Percentiles rank a stretch among this genome's conserved stretches.
These are phyloP conservation scores for Oncorhynchus tshawytscha DNA, from an alignment of 2,113 vertebrate genomes.

Conservation along the genomic window DNA sequence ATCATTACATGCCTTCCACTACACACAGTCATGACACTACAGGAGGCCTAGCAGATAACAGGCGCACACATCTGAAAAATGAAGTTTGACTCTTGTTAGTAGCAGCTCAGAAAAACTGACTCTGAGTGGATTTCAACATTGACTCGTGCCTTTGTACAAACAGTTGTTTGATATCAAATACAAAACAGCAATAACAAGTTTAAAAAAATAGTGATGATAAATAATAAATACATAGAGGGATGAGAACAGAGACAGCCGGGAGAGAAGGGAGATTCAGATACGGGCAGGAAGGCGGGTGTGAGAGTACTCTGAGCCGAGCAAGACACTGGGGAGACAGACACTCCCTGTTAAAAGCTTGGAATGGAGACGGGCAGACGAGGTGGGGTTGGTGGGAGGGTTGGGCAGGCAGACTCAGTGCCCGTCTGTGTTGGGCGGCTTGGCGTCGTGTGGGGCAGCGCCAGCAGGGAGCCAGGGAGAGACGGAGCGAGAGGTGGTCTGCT, in stretches of 20 bases:
- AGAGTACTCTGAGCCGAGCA: too few species aligned
- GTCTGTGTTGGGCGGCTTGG: constrained; percentile 84
- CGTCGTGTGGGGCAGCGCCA: constrained; percentile 79
- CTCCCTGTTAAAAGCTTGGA: too few species aligned
- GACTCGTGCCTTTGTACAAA: constrained; percentile 67
- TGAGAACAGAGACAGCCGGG: neutral
- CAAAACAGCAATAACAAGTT: constrained; percentile 85
- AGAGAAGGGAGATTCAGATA: too few species aligned
- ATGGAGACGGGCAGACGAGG: too few species aligned
- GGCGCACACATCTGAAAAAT: constrained; percentile 23
- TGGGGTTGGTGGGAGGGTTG: neutral
- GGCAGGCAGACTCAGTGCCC: constrained; percentile 77
- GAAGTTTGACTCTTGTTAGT: constrained; percentile 10
- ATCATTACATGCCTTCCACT: neutral
- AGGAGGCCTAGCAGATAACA: neutral
- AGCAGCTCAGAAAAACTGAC: constrained; percentile 28
- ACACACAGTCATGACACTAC: neutral
- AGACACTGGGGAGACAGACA: too few species aligned
- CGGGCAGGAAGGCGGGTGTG: too few species aligned
- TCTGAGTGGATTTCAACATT: constrained; percentile 32
- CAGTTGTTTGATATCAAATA: constrained; percentile 67
- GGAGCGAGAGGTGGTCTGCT: constrained; percentile 94
- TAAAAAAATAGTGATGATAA: constrained; percentile 49
- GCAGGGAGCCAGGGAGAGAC: constrained; percentile 94
- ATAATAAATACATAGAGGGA: constrained; percentile 37